Evolutionary conservation across 2,888 invertebrate genomes (phyloP), one percentile per base, ranked within the genome.

Genomic region (Embidobia sp.): DNA sequence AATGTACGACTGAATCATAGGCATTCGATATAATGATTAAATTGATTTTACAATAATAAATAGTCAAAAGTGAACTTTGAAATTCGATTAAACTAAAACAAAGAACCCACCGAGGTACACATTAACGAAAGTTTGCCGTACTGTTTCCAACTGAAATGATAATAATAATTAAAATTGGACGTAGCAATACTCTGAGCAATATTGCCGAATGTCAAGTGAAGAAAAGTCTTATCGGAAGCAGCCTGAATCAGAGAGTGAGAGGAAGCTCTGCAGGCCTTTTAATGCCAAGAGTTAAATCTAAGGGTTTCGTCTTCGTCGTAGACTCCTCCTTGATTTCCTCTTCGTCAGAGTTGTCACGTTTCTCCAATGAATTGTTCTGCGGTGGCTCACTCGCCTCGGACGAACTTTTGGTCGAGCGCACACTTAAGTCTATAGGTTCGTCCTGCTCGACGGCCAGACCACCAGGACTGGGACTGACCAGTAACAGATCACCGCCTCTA

Each of bases 381-480:
- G 72, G 59, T 1, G 79, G 75, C 53, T 82, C 81, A 40, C 83
- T 84, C 1, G 85, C 83, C 51, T 84, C 79, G 1, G 86, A 85
- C 0, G 84, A 86, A 44, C 79, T 85, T 26, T 84, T 82, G 35
- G 79, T 84, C 1, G 89, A 83, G 27, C 89, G 85, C 5, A 90
- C 82, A 53, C 95, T 95, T 79, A 96, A 90, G 85, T 96, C 96
- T 88, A 96, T 95, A 1, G 96, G 96, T 84, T 94, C 94, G 79
- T 95, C 95, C 86, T 95, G 95, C 3, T 91, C 89, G 0, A 67
- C 90, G 79, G 33, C 90, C 88, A 31, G 91, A 90, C 11, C 89
- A 85, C 10, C 90, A 78, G 0, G 88, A 85, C 55, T 89, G 0
- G 90, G 90, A 53, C 90, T 90, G 46, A 88, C 89, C 27, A 90